Conservation (phyloP, 2,113 vertebrate species). For the Epinephelus cyanopodus region DNA sequence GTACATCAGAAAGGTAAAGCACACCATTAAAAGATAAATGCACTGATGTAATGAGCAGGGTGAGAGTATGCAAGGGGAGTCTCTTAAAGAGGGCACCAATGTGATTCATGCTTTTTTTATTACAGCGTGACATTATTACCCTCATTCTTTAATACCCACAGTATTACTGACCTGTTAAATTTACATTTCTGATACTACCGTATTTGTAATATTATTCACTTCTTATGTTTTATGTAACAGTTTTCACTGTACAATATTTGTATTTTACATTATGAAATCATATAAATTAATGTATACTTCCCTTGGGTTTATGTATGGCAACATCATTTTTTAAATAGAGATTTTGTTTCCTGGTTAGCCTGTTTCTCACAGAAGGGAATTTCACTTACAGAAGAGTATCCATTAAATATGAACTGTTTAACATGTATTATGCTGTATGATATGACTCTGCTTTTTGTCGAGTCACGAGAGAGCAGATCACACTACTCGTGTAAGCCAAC, state of each 20-base stretch:
- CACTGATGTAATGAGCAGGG: too few species aligned
- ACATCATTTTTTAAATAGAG: neutral
- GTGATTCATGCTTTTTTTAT: neutral
- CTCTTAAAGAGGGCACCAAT: neutral
- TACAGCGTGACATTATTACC: neutral
- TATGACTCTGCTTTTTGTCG: slow-evolving; percentile 7
- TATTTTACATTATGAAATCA: slow-evolving; percentile 2
- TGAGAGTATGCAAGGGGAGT: neutral
- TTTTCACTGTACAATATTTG: neutral
- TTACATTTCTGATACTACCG: neutral
- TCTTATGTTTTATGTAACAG: neutral
- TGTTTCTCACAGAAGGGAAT: slow-evolving; percentile 3
- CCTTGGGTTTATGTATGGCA: neutral
- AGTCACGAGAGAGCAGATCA: slow-evolving; percentile 30
- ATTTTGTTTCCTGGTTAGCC: neutral
- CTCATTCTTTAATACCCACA: neutral
- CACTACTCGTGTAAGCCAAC: slow-evolving; percentile 6
- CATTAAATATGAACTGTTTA: slow-evolving; percentile 34
- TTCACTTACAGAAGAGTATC: neutral
- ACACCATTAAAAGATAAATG: neutral
- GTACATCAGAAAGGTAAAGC: neutral
- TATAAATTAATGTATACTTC: slow-evolving; percentile 6
- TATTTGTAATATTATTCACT: neutral
- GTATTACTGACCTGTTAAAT: slow-evolving; percentile 22
- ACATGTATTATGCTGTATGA: slow-evolving; percentile 52